Conservation (phyloP, 2,888 invertebrate genomes). For the Xylocampa areola region DNA sequence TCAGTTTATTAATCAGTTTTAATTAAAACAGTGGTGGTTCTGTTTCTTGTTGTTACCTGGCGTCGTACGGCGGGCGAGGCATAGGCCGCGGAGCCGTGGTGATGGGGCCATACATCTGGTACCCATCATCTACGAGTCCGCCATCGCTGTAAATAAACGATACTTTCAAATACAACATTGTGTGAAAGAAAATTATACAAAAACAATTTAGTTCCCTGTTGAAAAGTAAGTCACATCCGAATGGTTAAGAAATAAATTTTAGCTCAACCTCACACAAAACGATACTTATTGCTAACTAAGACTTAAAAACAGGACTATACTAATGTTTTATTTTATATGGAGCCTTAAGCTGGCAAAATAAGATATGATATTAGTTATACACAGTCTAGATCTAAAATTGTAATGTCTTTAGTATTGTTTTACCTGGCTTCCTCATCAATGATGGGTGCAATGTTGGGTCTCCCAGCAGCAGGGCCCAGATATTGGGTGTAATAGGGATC, state of each 20-base stretch:
- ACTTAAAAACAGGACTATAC: no score
- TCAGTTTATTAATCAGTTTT: not conserved
- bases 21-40: conserved; percentile 1
- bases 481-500: conserved; percentile 97
- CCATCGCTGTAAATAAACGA: conserved; percentile 72
- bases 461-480: conserved; percentile 91
- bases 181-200: conserved; percentile 3
- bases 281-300: no score
- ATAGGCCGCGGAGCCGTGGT: conserved; percentile 78
- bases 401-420: not conserved
- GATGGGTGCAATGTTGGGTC: conserved; percentile 94
- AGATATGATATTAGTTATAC: no score
- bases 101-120: conserved; percentile 81
- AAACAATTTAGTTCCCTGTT: no score
- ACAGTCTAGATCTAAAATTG: no score
- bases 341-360: no score
- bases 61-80: conserved; percentile 82
- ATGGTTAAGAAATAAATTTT: no score
- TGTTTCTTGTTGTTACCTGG: conserved; percentile 71
- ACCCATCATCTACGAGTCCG: conserved; percentile 80
- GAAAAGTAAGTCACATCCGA: no score
- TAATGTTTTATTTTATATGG: no score
- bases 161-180: conserved; percentile 6
- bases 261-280: no score
- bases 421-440: conserved; percentile 97